A percentile compares a stretch with the other conserved stretches of the same genome.
Evolutionary conservation across 2,113 vertebrate genomes (phyloP).

Genomic region (Spilogale gracilis): DNA sequence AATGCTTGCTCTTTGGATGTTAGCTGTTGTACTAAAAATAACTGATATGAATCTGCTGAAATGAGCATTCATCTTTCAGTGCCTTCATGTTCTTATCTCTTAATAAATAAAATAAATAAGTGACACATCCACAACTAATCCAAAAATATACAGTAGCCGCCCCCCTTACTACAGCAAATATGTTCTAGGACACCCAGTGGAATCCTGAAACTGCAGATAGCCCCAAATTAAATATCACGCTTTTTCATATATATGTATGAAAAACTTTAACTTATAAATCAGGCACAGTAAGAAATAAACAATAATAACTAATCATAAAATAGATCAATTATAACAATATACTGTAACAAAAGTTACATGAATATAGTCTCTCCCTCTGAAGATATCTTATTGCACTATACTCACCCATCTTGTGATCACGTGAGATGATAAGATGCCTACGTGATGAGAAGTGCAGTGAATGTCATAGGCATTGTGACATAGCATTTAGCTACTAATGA

Average conservation of each 20-base stretch:
- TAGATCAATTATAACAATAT: neutral
- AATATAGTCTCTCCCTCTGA: neutral
- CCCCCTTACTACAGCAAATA: neutral
- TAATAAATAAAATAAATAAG: conserved; percentile 7
- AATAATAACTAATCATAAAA: neutral
- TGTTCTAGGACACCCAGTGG: neutral
- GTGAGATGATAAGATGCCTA: neutral
- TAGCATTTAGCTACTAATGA: neutral
- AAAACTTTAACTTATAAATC: neutral
- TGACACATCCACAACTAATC: conserved; percentile 34
- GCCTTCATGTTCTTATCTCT: neutral
- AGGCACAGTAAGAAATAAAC: neutral
- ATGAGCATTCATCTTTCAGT: neutral
- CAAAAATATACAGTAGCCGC: neutral
- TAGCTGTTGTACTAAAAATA: neutral
- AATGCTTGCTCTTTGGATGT: neutral
- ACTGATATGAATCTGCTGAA: neutral
- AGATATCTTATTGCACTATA: neutral
- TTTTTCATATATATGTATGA: neutral
- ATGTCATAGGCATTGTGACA: neutral
- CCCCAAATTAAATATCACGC: neutral
- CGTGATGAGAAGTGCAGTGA: neutral
- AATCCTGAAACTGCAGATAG: neutral
- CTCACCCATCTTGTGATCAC: neutral
- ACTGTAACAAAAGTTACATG: neutral